Conservation (phyloP, 2,113 vertebrate species). For the Patagioenas fasciata region DNA sequence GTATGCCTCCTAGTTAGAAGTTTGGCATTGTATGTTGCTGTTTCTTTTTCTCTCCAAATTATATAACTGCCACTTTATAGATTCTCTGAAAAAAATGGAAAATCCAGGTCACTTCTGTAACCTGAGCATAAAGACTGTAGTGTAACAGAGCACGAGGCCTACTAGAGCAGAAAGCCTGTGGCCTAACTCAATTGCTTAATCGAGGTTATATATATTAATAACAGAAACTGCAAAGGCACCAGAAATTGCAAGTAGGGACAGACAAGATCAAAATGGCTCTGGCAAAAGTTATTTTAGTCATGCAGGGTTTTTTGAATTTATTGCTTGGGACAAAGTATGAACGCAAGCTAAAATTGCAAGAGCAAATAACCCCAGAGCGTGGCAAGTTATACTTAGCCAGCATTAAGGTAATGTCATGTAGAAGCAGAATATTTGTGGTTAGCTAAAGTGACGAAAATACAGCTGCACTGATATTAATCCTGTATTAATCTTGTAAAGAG, state of each 20-base stretch:
- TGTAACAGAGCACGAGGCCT: background rate
- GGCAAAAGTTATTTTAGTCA: conserved; percentile 57
- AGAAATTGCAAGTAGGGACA: conserved; percentile 13
- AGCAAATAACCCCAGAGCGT: conserved; percentile 60
- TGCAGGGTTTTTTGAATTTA: background rate
- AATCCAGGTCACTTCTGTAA: background rate
- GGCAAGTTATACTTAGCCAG: conserved; percentile 61
- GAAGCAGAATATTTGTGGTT: conserved; percentile 66
- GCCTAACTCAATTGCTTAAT: conserved; percentile 22
- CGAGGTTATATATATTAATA: conserved; percentile 13
- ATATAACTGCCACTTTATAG: background rate
- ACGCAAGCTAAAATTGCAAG: conserved; percentile 63
- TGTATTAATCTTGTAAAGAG: conserved; percentile 66
- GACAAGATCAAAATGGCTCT: conserved; percentile 42
- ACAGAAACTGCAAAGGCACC: conserved; percentile 16
- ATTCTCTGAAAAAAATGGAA: conserved; percentile 15
- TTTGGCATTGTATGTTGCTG: background rate
- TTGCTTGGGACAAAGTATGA: conserved; percentile 61
- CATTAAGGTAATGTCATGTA: conserved; percentile 71
- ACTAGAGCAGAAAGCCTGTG: background rate
- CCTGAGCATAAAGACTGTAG: background rate
- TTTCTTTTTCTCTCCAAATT: background rate
- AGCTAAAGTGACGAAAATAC: conserved; percentile 66
- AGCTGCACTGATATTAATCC: conserved; percentile 67
- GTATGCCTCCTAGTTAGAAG: background rate